Evolutionary conservation across 2,888 invertebrate species (phyloP).

Genomic region (Idaea aversata): DNA sequence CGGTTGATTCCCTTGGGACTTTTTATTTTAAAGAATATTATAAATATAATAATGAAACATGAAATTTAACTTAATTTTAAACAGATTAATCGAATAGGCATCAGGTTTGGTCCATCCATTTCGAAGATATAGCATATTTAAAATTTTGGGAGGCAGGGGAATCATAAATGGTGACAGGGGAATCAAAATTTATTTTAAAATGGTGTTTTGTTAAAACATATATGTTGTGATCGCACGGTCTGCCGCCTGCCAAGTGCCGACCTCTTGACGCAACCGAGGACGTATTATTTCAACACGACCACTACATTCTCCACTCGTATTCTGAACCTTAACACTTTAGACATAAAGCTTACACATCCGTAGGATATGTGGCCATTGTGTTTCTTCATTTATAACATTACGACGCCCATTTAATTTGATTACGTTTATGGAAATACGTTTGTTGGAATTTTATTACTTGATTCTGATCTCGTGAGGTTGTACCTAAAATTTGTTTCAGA

Average conservation of each 20-base stretch:
- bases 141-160: no score
- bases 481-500: not conserved
- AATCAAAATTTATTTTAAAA: no score
- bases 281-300: not conserved
- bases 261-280: conserved; percentile 1
- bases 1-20: no score
- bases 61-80: no score
- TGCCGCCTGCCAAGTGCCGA: not conserved
- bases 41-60: no score
- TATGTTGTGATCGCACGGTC: not conserved
- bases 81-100: no score
- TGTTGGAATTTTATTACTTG: not conserved
- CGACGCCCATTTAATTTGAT: conserved; percentile 21
- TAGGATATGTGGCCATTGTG: conserved; percentile 21
- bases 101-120: no score
- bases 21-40: no score
- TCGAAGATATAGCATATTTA: no score
- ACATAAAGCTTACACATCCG: not conserved
- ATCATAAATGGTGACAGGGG: no score
- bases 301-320: not conserved
- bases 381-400: conserved; percentile 23
- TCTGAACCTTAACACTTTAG: not conserved
- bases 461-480: not conserved
- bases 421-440: conserved; percentile 8
- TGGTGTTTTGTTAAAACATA: no score